Base-by-base conservation (phyloP, 2,113 vertebrate genomes). In the Empidonax traillii region DNA sequence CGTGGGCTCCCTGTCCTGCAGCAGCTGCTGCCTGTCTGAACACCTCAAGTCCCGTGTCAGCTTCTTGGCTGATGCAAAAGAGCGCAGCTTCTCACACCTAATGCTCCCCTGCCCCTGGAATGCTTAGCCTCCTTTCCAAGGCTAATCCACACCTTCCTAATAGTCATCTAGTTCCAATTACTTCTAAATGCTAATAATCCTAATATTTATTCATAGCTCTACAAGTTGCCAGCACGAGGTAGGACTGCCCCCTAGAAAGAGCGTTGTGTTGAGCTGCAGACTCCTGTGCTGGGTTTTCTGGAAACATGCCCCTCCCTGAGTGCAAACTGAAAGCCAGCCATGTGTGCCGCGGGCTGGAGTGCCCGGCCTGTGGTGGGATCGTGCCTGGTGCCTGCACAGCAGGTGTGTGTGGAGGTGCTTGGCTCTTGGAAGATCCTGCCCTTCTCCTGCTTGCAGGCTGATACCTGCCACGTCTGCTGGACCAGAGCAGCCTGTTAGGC, bases 291-390 rank as follows among this genome's bases (percentile, higher is more conserved):
- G 3, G 0, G 22, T 24, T 51, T 62, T 16, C 71, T 25, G 65
- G 35, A 37, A 43, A 23, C 3, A 0, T 39, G 7, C 10, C 20
- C 37, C 21, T 55, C 10, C 1, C 55, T 17, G 51, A 11, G n/a
- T 51, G 62, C 16, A 35, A 80, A 23, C 23, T 21, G 6, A 9
- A n/a, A 3, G 12, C 0, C 24, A 35, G 33, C 9, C 16, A 5
- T 5, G 0, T 3, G 1, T 5, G 12, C 43, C 6, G 13, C 24
- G 44, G 61, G 31, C 59, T 71, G 89, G 46, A 52, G 37, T 7
- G 14, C 16, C 9, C 0, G 0, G 4, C 7, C 41, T 6, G 41
- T 0, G 0, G 10, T 0, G 1, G 17, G 44, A 3, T 35, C 7
- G 12, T 39, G 25, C 68, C 46, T 19, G 2, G 8, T 21, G 41